These are phyloP conservation scores for Pegoplata infirma DNA, from an alignment of 2,888 invertebrate species.

Conservation along the genomic window DNA sequence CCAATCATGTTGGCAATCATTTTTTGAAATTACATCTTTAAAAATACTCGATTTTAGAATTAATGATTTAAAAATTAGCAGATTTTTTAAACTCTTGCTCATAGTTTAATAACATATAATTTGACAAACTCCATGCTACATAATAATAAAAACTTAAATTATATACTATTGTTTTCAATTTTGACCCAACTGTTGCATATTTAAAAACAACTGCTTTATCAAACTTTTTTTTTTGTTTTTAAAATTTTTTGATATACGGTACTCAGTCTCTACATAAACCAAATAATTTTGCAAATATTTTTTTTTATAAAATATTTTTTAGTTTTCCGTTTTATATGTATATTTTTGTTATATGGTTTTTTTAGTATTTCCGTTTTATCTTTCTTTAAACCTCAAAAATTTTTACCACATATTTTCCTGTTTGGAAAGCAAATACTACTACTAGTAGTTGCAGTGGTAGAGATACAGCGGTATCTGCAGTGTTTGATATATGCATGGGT, in stretches of 20 bases:
- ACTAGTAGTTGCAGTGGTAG: background rate
- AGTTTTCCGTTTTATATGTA: background rate
- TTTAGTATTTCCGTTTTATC: slow-evolving; percentile 53
- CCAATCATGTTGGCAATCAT: no score
- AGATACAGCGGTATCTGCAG: slow-evolving; percentile 18
- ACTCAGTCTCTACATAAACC: background rate
- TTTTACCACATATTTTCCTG: slow-evolving; percentile 59
- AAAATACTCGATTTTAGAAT: no score
- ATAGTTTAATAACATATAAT: no score
- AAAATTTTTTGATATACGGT: background rate
- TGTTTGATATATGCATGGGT: slow-evolving; percentile 56
- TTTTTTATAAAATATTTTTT: slow-evolving; percentile 4
- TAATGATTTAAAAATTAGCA: no score
- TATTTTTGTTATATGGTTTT: slow-evolving; percentile 40
- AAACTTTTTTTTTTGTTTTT: background rate
- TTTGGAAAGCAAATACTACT: slow-evolving; percentile 17
- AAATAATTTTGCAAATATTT: slow-evolving; percentile 2
- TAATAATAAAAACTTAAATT: no score
- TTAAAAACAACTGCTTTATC: background rate
- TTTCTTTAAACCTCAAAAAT: slow-evolving; percentile 55
- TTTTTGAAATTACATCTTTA: no score
- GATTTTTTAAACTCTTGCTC: no score
- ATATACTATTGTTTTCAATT: background rate
- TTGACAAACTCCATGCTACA: no score
- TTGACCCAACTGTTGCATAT: background rate